Conservation (phyloP, 2,797 vertebrate genomes). For the Astyanax mexicanus region DNA sequence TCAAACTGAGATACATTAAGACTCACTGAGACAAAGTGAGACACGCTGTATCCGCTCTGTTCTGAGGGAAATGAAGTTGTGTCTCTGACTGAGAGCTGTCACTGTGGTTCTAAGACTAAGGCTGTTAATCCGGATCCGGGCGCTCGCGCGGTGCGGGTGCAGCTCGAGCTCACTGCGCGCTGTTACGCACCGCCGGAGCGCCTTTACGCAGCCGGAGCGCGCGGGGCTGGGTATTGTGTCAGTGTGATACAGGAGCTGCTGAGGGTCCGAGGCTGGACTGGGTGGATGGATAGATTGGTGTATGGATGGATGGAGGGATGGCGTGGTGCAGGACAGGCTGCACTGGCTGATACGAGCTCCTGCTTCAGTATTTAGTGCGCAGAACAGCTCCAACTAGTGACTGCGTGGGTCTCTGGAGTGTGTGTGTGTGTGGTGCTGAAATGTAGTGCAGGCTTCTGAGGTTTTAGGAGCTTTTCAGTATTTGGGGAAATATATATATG, state of each 20-base stretch:
- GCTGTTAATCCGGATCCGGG: slow-evolving; percentile 40
- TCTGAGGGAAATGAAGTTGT: slow-evolving; percentile 9
- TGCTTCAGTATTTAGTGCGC: slow-evolving; percentile 16
- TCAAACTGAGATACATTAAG: too few relatives aligned
- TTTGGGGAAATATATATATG: background rate
- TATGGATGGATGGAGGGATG: too few relatives aligned
- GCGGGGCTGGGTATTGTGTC: too few relatives aligned
- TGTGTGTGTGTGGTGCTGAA: slow-evolving; percentile 35
- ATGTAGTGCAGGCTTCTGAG: slow-evolving; percentile 27
- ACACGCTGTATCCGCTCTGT: background rate
- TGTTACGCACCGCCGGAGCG: background rate
- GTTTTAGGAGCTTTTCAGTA: background rate
- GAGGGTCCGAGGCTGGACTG: background rate
- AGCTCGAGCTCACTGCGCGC: background rate
- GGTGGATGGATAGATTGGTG: too few relatives aligned
- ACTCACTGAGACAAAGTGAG: too few relatives aligned
- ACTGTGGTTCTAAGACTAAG: slow-evolving; percentile 40
- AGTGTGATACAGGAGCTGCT: too few relatives aligned
- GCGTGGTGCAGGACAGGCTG: slow-evolving; percentile 21
- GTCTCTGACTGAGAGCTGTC: slow-evolving; percentile 18
- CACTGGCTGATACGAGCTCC: slow-evolving; percentile 22
- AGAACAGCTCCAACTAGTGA: slow-evolving; percentile 35
- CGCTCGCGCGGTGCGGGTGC: slow-evolving; percentile 25
- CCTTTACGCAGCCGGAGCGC: too few relatives aligned
- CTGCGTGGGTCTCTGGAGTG: slow-evolving; percentile 6